Evolutionary conservation across 1,140 invertebrate genomes (phyloP).

Genomic region (Aethina tumida): DNA sequence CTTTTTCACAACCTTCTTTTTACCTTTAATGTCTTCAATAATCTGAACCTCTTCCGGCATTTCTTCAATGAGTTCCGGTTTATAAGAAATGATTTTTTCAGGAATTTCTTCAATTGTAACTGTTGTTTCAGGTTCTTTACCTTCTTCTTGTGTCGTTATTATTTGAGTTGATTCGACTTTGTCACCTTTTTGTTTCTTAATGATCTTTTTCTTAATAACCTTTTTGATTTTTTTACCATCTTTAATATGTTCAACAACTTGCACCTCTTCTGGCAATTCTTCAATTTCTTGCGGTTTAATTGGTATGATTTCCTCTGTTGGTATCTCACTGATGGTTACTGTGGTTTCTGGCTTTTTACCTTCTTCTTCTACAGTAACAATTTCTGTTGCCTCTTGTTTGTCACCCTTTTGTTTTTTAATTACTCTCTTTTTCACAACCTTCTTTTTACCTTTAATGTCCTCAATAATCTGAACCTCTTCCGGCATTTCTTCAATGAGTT

Average conservation of each 20-base stretch:
- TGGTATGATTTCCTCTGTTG: too few relatives aligned
- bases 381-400: slow-evolving; percentile 26
- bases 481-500: slow-evolving; percentile 27
- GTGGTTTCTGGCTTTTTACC: slow-evolving; percentile 31
- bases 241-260: slow-evolving; percentile 25
- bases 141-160: slow-evolving; percentile 30
- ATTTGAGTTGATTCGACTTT: slow-evolving; percentile 31
- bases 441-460: slow-evolving; percentile 29
- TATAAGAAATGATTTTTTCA: slow-evolving; percentile 34
- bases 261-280: slow-evolving; percentile 18
- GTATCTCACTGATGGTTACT: slow-evolving; percentile 13
- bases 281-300: too few relatives aligned
- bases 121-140: slow-evolving; percentile 28
- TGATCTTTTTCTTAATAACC: slow-evolving; percentile 30
- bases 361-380: slow-evolving; percentile 30
- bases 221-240: slow-evolving; percentile 22
- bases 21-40: slow-evolving; percentile 25
- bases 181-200: slow-evolving; percentile 31
- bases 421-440: slow-evolving; percentile 24
- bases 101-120: slow-evolving; percentile 33
- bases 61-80: slow-evolving; percentile 20
- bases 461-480: slow-evolving; percentile 16
- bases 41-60: slow-evolving; percentile 24
- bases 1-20: slow-evolving; percentile 28
- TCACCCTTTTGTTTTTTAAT: slow-evolving; percentile 26